These are phyloP conservation scores for Tichodroma muraria DNA, from an alignment of 2,113 vertebrate genomes.

Conservation along the genomic window DNA sequence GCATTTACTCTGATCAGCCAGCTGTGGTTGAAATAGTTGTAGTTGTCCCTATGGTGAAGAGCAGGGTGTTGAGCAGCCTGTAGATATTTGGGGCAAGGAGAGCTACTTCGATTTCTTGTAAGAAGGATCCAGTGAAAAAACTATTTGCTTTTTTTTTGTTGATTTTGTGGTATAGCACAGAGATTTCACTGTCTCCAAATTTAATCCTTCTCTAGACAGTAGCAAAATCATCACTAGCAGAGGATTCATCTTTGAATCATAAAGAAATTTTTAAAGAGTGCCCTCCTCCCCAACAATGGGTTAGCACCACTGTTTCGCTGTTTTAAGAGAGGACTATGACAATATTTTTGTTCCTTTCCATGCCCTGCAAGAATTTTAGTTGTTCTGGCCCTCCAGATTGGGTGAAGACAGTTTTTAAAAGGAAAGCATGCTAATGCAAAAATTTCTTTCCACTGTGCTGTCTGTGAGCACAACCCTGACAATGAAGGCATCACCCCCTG, in stretches of 20 bases:
- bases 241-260: neutral
- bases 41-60: neutral
- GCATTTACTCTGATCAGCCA: neutral
- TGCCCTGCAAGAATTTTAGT: neutral
- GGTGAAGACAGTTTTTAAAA: neutral
- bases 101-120: neutral
- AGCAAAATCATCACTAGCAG: neutral
- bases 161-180: neutral
- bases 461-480: neutral
- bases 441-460: neutral
- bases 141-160: neutral
- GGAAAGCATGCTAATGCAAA: neutral
- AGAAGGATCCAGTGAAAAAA: neutral
- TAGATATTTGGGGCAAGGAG: neutral
- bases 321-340: neutral
- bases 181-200: neutral
- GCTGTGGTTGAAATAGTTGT: neutral
- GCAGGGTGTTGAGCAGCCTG: neutral
- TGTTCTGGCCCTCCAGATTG: neutral
- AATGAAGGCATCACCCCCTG: neutral
- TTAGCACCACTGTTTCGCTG: neutral
- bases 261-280: neutral
- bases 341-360: neutral
- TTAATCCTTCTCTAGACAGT: neutral
- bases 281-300: too few species aligned